phyloP scores from a whole-genome alignment of 2,797 vertebrate species.

The Phalloptychus januarius region DNA sequence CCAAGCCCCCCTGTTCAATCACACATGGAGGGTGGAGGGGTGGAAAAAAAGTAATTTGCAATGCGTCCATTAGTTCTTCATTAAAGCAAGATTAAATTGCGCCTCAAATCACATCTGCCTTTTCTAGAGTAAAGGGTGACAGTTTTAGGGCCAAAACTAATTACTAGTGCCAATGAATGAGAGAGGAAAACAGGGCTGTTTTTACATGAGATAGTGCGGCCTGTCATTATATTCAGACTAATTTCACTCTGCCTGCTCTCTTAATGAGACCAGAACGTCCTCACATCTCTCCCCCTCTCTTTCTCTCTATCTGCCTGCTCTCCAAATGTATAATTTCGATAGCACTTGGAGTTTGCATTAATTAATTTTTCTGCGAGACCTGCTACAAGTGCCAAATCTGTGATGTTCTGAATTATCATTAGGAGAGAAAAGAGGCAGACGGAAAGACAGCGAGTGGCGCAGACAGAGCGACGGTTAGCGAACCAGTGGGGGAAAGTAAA shows the following conservation, averaged over 20 bases:
- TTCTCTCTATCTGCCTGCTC: constrained; percentile 84
- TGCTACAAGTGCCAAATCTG: constrained; percentile 94
- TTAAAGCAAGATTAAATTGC: constrained; percentile 99
- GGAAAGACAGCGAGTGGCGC: background rate
- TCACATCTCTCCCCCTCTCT: constrained; percentile 86
- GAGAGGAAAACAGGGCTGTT: constrained; percentile 99
- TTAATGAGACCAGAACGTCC: constrained; percentile 99
- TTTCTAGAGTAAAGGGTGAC: constrained; percentile 99
- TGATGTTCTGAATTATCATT: constrained; percentile 89
- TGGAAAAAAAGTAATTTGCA: constrained; percentile 93
- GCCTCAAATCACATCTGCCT: constrained; percentile 99
- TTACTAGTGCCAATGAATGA: constrained; percentile 99
- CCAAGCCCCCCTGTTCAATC: constrained; percentile 72
- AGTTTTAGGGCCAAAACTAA: constrained; percentile 99
- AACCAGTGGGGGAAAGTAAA: constrained; percentile 27
- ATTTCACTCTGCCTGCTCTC: constrained; percentile 99
- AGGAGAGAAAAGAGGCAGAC: constrained; percentile 52
- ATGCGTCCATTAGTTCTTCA: constrained; percentile 99
- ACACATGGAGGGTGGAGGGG: constrained; percentile 75
- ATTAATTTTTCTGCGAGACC: constrained; percentile 95
- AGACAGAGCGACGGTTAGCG: constrained; percentile 7
- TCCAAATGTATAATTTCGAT: constrained; percentile 99
- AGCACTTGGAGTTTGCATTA: constrained; percentile 98
- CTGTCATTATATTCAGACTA: constrained; percentile 99
- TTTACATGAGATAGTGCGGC: constrained; percentile 99